Evolutionary conservation across 1,140 invertebrate species (phyloP), one percentile per base, ranked within the genome.

Genomic region (Eciton burchellii): DNA sequence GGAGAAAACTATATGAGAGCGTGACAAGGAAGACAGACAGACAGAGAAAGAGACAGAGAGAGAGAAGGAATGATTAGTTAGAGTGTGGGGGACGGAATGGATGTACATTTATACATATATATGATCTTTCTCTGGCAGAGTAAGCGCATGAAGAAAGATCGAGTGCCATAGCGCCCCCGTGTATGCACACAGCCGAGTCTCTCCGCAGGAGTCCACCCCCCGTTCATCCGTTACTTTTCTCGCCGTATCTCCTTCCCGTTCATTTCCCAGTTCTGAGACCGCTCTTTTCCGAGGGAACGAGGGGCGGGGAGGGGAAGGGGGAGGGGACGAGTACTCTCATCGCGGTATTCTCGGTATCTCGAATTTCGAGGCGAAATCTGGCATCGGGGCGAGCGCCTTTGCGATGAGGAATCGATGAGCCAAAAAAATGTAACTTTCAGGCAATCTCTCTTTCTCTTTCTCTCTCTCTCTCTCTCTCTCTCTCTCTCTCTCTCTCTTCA

Each of bases 211-310:
- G 68, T 79, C 66, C n/a, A n/a, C n/a, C n/a, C n/a, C n/a, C n/a
- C n/a, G n/a, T n/a, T n/a, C n/a, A n/a, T 73, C 65, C 49, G 49
- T 43, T 71, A 26, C n/a, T 49, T 24, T 72, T 66, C 45, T 19
- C 63, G 70, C 84, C 85, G 72, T 86, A 83, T 83, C 85, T 79
- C 73, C 54, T 83, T 83, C 66, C 26, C 71, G 3, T 86, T 87
- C 56, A 82, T 84, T 84, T 49, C 49, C 35, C 47, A 21, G 57
- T 43, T 74, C 49, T 35, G 72, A 74, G 62, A 21, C 8, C 63
- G 12, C 21, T 52, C 24, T 29, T 63, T 29, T n/a, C 19, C 1
- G 21, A 72, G 12, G 8, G 26, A 21, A 9, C n/a, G n/a, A n/a
- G n/a, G n/a, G n/a, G n/a, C n/a, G n/a, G n/a, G n/a, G n/a, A n/a